Evolutionary conservation across 23 tunicate species (phyloP).

Genomic region (Oikopleura vanhoeffeni): DNA sequence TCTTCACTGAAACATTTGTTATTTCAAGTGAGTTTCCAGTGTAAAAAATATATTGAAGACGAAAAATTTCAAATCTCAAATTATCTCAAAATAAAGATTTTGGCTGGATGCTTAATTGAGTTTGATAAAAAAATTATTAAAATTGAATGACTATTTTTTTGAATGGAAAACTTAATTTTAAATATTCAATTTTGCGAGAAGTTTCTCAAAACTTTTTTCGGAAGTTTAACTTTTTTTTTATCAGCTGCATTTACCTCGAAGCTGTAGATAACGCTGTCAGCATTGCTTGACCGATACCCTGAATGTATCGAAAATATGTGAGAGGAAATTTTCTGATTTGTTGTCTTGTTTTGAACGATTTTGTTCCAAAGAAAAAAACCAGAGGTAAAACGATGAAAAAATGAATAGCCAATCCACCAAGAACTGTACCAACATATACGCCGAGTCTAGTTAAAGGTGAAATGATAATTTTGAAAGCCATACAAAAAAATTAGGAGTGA

Average conservation of each 20-base stretch:
- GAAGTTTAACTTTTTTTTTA: background rate
- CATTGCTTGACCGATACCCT: slow-evolving; percentile 37
- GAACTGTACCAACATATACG: slow-evolving; percentile 34
- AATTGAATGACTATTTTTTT: too few species aligned
- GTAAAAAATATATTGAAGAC: too few species aligned
- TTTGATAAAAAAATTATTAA: too few species aligned
- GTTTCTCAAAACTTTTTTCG: background rate
- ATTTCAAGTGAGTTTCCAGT: too few species aligned
- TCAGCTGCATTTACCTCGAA: slow-evolving; percentile 19
- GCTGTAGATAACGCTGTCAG: slow-evolving; percentile 85
- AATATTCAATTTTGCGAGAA: background rate
- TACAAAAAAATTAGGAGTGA: too few species aligned
- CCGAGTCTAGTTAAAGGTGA: slow-evolving; percentile 15
- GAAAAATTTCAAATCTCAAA: too few species aligned
- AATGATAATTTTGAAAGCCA: too few species aligned
- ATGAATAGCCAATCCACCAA: slow-evolving; percentile 30
- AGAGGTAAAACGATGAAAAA: slow-evolving; percentile 32
- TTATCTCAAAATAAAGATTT: too few species aligned
- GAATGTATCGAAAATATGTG: slow-evolving; percentile 22
- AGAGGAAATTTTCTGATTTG: slow-evolving; percentile 17
- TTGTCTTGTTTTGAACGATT: background rate
- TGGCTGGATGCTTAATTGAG: too few species aligned
- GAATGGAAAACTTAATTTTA: background rate
- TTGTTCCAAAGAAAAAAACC: slow-evolving; percentile 17
- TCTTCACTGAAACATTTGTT: too few species aligned